Evolutionary conservation across 2,113 vertebrate genomes (phyloP).

Genomic region (Carassius carassius): DNA sequence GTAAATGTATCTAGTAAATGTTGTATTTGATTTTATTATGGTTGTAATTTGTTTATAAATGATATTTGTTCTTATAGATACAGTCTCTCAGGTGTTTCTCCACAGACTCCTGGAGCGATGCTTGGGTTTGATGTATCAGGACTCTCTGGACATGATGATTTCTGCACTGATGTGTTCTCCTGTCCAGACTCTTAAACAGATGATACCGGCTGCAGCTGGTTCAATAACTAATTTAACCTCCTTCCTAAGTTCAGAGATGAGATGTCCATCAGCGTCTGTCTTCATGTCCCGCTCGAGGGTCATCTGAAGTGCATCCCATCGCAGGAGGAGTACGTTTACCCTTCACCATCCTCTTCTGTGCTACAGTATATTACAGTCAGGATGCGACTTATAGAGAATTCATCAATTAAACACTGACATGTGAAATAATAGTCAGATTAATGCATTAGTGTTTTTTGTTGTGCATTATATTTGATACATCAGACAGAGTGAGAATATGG

Average conservation of each 20-base stretch:
- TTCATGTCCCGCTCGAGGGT: neutral
- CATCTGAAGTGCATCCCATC: neutral
- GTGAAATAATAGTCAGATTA: no score
- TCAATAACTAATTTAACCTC: slow-evolving; percentile 77
- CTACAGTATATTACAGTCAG: neutral
- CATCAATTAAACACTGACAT: neutral
- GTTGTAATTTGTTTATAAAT: no score
- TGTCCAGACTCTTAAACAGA: slow-evolving; percentile 45
- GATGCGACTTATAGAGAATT: neutral
- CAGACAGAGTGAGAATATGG: no score
- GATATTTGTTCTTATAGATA: no score
- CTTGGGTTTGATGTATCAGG: no score
- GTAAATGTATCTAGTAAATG: no score
- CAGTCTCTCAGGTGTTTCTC: no score
- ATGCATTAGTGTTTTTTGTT: no score
- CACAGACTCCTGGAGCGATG: neutral
- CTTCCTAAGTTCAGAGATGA: slow-evolving; percentile 61
- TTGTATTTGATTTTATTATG: no score
- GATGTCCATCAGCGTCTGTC: slow-evolving; percentile 50
- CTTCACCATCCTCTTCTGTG: neutral
- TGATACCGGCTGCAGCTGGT: slow-evolving; percentile 52
- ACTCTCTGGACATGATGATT: slow-evolving; percentile 47
- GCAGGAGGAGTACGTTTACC: neutral
- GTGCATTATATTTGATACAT: no score
- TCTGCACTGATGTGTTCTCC: slow-evolving; percentile 43